Evolutionary conservation across 2,888 invertebrate species (phyloP), one percentile per base, ranked within the genome.

Genomic region (Lottia gigantea): DNA sequence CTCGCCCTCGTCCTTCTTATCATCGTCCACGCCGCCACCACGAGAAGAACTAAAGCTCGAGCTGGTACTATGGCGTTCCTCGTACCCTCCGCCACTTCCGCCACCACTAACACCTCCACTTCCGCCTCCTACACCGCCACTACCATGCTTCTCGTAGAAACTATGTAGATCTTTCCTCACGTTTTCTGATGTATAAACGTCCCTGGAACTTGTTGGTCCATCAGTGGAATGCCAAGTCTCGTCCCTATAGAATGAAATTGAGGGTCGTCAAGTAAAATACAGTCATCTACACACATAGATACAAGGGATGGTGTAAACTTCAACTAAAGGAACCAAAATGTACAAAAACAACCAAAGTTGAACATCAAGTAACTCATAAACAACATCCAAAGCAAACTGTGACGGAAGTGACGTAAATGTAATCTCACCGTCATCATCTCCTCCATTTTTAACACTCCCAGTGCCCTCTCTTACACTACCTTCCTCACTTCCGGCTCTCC

Each of bases 11-110:
- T 55, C 55, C 19, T 55, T 23, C 19, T 23, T 23, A 55, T 23
- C 23, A 23, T 55, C 55, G 14, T 55, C 55, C 2, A 12, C 55
- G 6, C 23, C 19, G 4, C 55, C 55, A 55, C 55, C 55, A 55
- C 55, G 55, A 40, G 40, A 40, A 8, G 40, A 40, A 40, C 40
- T 40, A 40, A 8, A 40, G 40, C 40, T 11, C 8, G 40, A 40
- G 55, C 55, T 55, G 55, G 19, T 55, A 23, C 55, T 55, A 23
- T 55, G 55, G 23, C 14, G 55, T 55, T 55, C 55, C 23, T 55
- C 55, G 55, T 55, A 55, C 12, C 55, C 23, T 19, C 55, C 55
- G 7, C 55, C 19, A 14, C 19, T 15, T 7, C 55, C 55, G 11
- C 55, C 19, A 55, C 55, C 19, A 55, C 55, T 19, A 55, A 12